Evolutionary conservation across 2,113 vertebrate species (phyloP).

Genomic region (Callopanchax toddi): DNA sequence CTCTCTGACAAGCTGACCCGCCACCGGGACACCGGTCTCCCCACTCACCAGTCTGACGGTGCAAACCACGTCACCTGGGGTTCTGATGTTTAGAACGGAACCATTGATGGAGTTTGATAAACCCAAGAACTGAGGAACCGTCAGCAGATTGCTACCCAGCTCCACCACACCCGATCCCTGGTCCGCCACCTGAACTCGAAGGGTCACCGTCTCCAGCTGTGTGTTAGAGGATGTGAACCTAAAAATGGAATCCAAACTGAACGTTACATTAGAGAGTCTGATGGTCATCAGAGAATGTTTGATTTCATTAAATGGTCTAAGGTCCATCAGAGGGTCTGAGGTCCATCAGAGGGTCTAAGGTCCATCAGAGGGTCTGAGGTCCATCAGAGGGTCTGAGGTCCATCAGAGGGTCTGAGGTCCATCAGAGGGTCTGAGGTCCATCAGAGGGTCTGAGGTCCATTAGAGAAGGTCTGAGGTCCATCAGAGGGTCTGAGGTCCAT

Average conservation of each 20-base stretch:
- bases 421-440: too few relatives aligned
- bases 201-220: constrained; percentile 68
- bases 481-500: too few relatives aligned
- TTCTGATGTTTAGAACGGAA: constrained; percentile 67
- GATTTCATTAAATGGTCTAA: too few relatives aligned
- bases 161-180: constrained; percentile 50
- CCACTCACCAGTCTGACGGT: constrained; percentile 56
- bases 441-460: too few relatives aligned
- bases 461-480: too few relatives aligned
- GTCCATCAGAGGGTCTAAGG: too few relatives aligned
- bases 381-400: too few relatives aligned
- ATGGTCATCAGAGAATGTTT: too few relatives aligned
- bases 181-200: constrained; percentile 69
- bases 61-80: constrained; percentile 48
- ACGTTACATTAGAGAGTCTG: too few relatives aligned
- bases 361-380: too few relatives aligned
- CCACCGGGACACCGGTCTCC: constrained; percentile 61
- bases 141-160: constrained; percentile 69
- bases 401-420: too few relatives aligned
- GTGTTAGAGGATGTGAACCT: constrained; percentile 83
- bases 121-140: constrained; percentile 77
- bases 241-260: constrained; percentile 8
- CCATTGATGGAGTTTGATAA: constrained; percentile 74
- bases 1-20: constrained; percentile 71
- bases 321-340: too few relatives aligned